Evolutionary conservation across 2,888 invertebrate genomes (phyloP).

Genomic region (Pocota personata): DNA sequence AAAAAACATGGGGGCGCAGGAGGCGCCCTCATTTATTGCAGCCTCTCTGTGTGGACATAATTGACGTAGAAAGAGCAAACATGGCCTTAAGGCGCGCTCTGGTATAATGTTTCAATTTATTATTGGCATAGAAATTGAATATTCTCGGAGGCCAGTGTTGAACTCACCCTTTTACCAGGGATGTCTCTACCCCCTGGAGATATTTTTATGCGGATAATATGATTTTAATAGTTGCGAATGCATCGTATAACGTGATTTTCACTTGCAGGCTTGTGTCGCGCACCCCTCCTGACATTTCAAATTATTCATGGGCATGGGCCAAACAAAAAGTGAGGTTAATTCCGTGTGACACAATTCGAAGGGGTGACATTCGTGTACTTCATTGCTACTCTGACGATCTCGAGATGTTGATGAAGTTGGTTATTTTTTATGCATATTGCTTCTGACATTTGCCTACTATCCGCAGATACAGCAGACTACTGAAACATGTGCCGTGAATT

Average conservation of each 20-base stretch:
- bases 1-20: not conserved
- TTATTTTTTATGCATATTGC: slow-evolving; percentile 32
- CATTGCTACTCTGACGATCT: slow-evolving; percentile 19
- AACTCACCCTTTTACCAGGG: slow-evolving; percentile 31
- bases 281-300: slow-evolving; percentile 41
- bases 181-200: slow-evolving; percentile 75
- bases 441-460: slow-evolving; percentile 62
- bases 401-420: slow-evolving; percentile 47
- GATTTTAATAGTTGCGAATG: slow-evolving; percentile 79
- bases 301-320: slow-evolving; percentile 67
- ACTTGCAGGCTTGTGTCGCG: not conserved
- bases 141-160: slow-evolving; percentile 22
- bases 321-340: slow-evolving; percentile 69
- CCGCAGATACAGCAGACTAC: not conserved
- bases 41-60: slow-evolving; percentile 7
- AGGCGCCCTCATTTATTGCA: not conserved
- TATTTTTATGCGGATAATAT: slow-evolving; percentile 80
- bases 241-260: slow-evolving; percentile 64
- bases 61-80: slow-evolving; percentile 66
- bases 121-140: slow-evolving; percentile 54
- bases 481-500: slow-evolving; percentile 62
- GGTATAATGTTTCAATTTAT: slow-evolving; percentile 68
- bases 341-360: slow-evolving; percentile 66
- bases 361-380: slow-evolving; percentile 39
- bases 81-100: slow-evolving; percentile 40